Conservation (phyloP, 2,797 vertebrate species). For the Gallinago nigripennis region DNA sequence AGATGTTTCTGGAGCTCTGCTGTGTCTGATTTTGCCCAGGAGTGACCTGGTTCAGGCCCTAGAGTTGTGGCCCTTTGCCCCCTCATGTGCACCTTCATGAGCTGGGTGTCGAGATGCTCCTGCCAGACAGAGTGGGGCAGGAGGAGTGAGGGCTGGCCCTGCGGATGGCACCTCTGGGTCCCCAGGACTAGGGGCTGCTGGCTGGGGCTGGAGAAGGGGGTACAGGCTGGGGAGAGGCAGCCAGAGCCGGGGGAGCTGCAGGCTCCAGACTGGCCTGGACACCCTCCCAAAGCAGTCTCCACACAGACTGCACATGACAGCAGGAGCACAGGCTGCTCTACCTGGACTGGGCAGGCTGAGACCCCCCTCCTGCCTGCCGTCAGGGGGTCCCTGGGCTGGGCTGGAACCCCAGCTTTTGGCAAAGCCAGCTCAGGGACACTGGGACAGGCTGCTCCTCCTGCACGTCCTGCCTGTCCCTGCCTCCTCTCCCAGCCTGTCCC, state of each 20-base stretch:
- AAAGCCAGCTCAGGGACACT: background rate
- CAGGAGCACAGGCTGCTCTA: no score
- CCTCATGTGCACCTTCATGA: no score
- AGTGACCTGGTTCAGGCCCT: background rate
- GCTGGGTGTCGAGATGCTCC: background rate
- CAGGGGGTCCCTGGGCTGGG: rapidly evolving
- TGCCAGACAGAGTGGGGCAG: rapidly evolving
- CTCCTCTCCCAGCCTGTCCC: background rate
- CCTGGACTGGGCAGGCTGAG: rapidly evolving
- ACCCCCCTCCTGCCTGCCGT: background rate
- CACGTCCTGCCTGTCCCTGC: background rate
- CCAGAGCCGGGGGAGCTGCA: no score
- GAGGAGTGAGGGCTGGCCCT: background rate
- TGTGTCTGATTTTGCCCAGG: background rate
- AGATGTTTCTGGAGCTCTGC: background rate
- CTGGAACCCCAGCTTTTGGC: background rate
- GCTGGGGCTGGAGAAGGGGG: background rate
- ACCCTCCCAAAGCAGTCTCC: background rate
- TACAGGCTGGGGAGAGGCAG: background rate
- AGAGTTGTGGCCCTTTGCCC: background rate
- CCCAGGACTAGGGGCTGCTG: background rate
- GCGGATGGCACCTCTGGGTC: background rate
- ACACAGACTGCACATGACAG: rapidly evolving
- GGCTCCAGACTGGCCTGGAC: background rate
- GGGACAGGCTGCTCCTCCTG: background rate